Evolutionary conservation across 2,888 invertebrate genomes (phyloP), one percentile per base, ranked within the genome.

Genomic region (Torymus tubicola): DNA sequence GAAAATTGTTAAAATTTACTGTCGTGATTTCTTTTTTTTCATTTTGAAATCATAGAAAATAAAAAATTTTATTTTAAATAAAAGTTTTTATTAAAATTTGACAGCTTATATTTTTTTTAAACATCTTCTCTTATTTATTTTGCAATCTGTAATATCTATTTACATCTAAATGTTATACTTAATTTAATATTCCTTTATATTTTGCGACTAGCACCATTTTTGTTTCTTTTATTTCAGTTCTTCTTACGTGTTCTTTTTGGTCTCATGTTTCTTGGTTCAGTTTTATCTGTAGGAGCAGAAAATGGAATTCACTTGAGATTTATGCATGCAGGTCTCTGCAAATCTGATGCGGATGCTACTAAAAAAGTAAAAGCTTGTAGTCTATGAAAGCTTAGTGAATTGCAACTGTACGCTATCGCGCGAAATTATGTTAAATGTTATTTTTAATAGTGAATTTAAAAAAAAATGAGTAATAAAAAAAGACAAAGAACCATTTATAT

Each of bases 251-350:
- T 68, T 70, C 50, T 31, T 58, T 65, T 65, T 60, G 13, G 10
- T 58, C 42, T 65, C 58, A 3, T 85, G 83, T 86, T 86, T 50
- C 77, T 57, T 52, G 57, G 64, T 16, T 18, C 42, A 58, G 60
- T 65, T 78, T 65, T 71, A 65, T 78, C 70, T 71, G 53, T 53
- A 58, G 50, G 16, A 52, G 16, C 71, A 42, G 78, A 64, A 70
- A 78, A 78, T 78, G 71, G 71, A 77, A 71, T 78, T 65, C 61
- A 60, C 78, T 71, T 57, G 65, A 78, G 71, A 78, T 78, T 78
- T 71, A 65, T 71, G 70, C 58, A 78, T 24, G 50, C 78, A 18
- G 64, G 70, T 31, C 52, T 58, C 13, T 71, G 64, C 18, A 70
- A 78, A 78, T 71, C 78, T 58, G 65, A 71, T 65, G 71, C 71